Percentiles rank a stretch among this genome's conserved stretches.
Conservation (phyloP, 2,797 vertebrate species). For the Bradypus variegatus region DNA sequence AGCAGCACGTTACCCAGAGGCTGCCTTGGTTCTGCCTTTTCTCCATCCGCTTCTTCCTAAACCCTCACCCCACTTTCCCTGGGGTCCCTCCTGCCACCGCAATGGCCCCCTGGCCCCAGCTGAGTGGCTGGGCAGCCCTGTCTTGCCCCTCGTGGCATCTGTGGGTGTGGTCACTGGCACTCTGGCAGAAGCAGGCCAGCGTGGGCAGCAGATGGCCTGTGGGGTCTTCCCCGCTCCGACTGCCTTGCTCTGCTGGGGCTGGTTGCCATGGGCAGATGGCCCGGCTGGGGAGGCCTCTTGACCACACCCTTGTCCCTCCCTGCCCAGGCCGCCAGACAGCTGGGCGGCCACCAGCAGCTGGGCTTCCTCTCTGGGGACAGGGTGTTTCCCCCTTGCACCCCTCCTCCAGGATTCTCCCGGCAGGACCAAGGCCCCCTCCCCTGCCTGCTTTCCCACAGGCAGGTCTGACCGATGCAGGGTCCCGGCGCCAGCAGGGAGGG, state of each 20-base stretch:
- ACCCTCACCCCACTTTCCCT: background rate
- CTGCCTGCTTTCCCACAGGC: background rate
- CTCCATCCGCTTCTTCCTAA: background rate
- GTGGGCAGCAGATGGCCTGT: slow-evolving; percentile 49
- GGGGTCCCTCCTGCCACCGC: background rate
- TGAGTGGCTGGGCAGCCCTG: background rate
- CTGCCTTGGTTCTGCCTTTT: background rate
- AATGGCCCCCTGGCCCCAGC: background rate
- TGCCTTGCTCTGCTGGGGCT: background rate
- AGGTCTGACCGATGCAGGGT: background rate
- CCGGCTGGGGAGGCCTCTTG: slow-evolving; percentile 32
- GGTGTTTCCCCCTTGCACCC: background rate
- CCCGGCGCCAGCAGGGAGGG: background rate
- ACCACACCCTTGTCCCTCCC: slow-evolving; percentile 47
- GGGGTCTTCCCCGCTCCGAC: background rate
- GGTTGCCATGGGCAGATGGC: slow-evolving; percentile 61
- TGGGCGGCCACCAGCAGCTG: background rate
- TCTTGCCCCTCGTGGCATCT: background rate
- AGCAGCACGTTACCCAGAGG: background rate
- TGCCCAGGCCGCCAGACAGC: background rate
- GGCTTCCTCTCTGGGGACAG: background rate
- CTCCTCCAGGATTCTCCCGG: background rate
- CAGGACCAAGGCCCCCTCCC: background rate
- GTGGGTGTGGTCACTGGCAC: background rate
- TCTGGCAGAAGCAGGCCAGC: background rate